Conservation (phyloP, 2,888 invertebrate species). For the Syritta pipiens region DNA sequence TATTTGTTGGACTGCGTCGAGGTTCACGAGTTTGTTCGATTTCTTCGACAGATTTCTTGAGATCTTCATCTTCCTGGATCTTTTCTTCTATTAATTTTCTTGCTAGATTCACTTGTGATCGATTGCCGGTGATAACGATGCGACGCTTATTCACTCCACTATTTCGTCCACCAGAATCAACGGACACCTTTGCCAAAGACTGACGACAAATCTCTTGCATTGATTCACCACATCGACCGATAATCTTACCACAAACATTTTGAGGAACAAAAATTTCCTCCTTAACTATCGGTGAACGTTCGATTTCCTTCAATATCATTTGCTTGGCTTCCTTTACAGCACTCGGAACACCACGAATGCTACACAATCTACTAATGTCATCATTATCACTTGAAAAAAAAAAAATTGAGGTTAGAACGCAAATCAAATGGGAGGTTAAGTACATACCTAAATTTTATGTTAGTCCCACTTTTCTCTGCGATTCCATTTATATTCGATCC, state of each 20-base stretch:
- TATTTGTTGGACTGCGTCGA: slow-evolving; percentile 78
- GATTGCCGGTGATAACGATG: slow-evolving; percentile 83
- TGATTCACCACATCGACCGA: slow-evolving; percentile 86
- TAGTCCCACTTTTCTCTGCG: slow-evolving; percentile 86
- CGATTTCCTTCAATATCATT: slow-evolving; percentile 84
- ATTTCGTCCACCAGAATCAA: slow-evolving; percentile 80
- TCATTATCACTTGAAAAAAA: slow-evolving; percentile 80
- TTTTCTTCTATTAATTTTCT: slow-evolving; percentile 86
- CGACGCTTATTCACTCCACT: slow-evolving; percentile 75
- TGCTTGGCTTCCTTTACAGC: slow-evolving; percentile 86
- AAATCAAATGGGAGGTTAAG: not conserved
- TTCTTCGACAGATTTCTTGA: slow-evolving; percentile 79
- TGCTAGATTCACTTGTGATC: slow-evolving; percentile 87
- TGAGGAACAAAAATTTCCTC: slow-evolving; percentile 85
- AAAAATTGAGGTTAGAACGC: not conserved
- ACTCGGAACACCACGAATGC: slow-evolving; percentile 85
- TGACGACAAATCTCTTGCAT: slow-evolving; percentile 85
- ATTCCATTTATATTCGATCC: slow-evolving; percentile 89
- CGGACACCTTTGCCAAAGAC: slow-evolving; percentile 86
- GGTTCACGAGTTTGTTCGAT: slow-evolving; percentile 80
- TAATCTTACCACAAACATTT: slow-evolving; percentile 85
- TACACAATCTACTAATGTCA: slow-evolving; percentile 83
- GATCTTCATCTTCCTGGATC: slow-evolving; percentile 81
- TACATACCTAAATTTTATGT: slow-evolving; percentile 79
- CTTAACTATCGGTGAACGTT: slow-evolving; percentile 85